Evolutionary conservation across 2,797 vertebrate species (phyloP).

Genomic region (Borostomias antarcticus): DNA sequence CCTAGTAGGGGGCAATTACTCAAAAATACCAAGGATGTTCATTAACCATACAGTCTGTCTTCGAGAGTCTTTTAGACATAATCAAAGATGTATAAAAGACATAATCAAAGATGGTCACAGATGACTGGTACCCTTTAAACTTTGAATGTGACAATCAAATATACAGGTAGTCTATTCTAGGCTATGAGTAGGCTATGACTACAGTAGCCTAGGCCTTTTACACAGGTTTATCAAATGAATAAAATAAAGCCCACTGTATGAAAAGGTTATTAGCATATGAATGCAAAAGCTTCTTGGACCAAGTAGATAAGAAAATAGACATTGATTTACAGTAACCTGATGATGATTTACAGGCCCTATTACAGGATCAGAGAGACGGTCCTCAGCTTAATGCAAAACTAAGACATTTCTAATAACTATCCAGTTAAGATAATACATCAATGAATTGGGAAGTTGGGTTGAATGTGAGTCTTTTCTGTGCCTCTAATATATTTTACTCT

Average conservation of each 20-base stretch:
- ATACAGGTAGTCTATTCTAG: background rate
- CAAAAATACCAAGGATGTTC: background rate
- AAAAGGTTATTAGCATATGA: too few species aligned
- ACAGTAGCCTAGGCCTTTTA: background rate
- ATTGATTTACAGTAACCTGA: too few species aligned
- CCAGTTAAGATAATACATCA: background rate
- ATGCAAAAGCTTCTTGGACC: too few species aligned
- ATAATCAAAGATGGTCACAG: too few species aligned
- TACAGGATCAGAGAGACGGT: too few species aligned
- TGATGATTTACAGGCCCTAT: too few species aligned
- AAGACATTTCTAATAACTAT: background rate
- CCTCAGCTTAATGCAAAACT: constrained; percentile 8
- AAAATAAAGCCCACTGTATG: too few species aligned
- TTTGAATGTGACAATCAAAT: background rate
- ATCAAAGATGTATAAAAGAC: too few species aligned
- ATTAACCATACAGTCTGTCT: background rate
- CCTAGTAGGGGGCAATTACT: constrained; percentile 4
- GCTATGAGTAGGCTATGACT: background rate
- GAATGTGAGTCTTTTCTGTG: background rate
- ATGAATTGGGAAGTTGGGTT: background rate
- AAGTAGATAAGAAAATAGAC: too few species aligned
- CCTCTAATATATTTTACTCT: constrained; percentile 14
- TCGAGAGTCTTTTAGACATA: too few species aligned
- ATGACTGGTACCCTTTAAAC: too few species aligned
- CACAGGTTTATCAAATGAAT: too few species aligned